Conservation (phyloP, 2,888 invertebrate genomes). For the Emmelina monodactyla region DNA sequence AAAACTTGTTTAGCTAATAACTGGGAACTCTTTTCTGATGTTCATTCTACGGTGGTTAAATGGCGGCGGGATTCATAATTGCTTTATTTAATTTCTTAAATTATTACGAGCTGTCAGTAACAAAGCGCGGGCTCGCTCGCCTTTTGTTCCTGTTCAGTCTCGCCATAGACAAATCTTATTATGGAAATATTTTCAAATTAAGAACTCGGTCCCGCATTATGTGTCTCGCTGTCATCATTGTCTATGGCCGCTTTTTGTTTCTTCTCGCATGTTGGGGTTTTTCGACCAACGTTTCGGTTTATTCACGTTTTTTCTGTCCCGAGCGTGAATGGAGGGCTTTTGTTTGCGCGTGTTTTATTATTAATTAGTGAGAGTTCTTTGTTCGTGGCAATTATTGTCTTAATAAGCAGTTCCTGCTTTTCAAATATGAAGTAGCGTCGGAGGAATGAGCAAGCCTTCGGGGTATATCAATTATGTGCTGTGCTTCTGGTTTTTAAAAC, state of each 20-base stretch:
- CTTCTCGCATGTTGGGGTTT: slow-evolving; percentile 61
- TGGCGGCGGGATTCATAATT: slow-evolving; percentile 28
- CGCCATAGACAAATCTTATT: slow-evolving; percentile 66
- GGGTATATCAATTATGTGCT: slow-evolving; percentile 34
- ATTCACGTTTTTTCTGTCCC: slow-evolving; percentile 48
- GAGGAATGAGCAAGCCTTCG: slow-evolving; percentile 49
- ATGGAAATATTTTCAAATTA: slow-evolving; percentile 67
- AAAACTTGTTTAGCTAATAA: slow-evolving; percentile 56
- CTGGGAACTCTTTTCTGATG: slow-evolving; percentile 18
- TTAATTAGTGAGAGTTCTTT: slow-evolving; percentile 63
- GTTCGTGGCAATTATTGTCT: slow-evolving; percentile 66
- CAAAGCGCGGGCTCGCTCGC: slow-evolving; percentile 36
- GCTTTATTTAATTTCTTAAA: slow-evolving; percentile 47
- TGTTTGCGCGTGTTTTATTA: slow-evolving; percentile 66
- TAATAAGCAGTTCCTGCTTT: slow-evolving; percentile 64
- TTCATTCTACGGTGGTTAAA: slow-evolving; percentile 9
- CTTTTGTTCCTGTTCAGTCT: slow-evolving; percentile 54
- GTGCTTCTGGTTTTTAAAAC: slow-evolving; percentile 29
- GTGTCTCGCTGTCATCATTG: slow-evolving; percentile 64
- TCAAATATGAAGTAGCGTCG: slow-evolving; percentile 44
- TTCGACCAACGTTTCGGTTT: slow-evolving; percentile 64
- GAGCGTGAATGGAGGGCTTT: slow-evolving; percentile 58
- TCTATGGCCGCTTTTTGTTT: slow-evolving; percentile 61
- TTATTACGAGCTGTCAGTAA: slow-evolving; percentile 52
- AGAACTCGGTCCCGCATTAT: slow-evolving; percentile 64